Evolutionary conservation across 2,113 vertebrate species (phyloP).

Genomic region (Platycercus adscitus): DNA sequence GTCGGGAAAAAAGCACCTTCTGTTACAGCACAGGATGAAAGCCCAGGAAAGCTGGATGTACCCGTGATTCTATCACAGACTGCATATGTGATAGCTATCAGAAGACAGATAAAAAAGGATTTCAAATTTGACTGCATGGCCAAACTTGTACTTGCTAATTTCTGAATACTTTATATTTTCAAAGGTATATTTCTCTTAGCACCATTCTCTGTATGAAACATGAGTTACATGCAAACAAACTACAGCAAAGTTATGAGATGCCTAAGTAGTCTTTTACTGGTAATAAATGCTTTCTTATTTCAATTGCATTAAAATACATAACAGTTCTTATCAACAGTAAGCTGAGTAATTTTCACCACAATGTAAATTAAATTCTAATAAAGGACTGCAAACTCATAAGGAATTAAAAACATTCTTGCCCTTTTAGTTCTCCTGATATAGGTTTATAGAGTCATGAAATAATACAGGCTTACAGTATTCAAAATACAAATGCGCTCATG

Average conservation of each 20-base stretch:
- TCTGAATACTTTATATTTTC: slow-evolving; percentile 2
- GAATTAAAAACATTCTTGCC: not conserved
- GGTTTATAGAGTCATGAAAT: not conserved
- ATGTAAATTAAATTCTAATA: not conserved
- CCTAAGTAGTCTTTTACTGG: not conserved
- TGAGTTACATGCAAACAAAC: not conserved
- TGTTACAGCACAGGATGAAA: slow-evolving; percentile 49
- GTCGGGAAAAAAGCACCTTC: slow-evolving; percentile 52
- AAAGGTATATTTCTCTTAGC: not conserved
- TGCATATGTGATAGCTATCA: slow-evolving; percentile 21
- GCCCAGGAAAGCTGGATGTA: not conserved
- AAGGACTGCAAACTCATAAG: not conserved
- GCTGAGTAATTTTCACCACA: not conserved
- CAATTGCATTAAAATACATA: not conserved
- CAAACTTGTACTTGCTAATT: slow-evolving; percentile 24
- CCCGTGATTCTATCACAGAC: not conserved
- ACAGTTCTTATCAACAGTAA: not conserved
- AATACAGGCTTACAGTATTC: not conserved
- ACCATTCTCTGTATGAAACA: not conserved
- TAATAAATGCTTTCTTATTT: not conserved
- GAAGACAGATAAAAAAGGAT: slow-evolving; percentile 18
- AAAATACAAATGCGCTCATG: not conserved
- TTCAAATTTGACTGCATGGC: not conserved
- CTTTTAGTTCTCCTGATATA: not conserved
- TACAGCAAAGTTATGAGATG: not conserved